These are phyloP conservation scores for Habropoda laboriosa DNA, from an alignment of 1,140 invertebrate genomes.

Conservation along the genomic window DNA sequence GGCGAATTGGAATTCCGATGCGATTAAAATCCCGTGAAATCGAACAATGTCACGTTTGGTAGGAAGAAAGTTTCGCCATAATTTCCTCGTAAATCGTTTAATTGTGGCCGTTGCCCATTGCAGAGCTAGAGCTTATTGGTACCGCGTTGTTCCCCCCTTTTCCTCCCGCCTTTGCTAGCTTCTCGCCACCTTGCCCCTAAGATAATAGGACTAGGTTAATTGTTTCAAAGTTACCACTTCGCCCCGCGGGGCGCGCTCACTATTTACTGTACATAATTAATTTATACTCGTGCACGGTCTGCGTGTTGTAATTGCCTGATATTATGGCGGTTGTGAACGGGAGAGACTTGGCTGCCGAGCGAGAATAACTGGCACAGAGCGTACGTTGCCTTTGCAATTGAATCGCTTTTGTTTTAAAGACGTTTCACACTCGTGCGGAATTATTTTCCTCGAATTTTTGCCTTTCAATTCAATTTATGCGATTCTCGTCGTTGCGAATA, in stretches of 20 bases:
- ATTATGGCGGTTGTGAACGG: constrained; percentile 23
- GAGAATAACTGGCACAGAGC: neutral
- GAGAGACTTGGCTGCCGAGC: neutral
- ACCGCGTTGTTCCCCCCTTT: neutral
- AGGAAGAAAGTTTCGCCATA: constrained; percentile 36
- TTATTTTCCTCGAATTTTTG: too few species aligned
- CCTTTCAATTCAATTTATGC: too few species aligned
- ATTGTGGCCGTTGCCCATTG: constrained; percentile 47
- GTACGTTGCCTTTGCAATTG: constrained; percentile 18
- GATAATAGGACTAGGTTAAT: constrained; percentile 69
- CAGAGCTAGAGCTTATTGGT: constrained; percentile 19
- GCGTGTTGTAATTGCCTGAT: constrained; percentile 64
- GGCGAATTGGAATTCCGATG: neutral
- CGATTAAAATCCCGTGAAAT: constrained; percentile 17
- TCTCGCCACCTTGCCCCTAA: constrained; percentile 43
- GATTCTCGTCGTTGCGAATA: too few species aligned
- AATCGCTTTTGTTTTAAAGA: neutral
- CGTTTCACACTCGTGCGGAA: too few species aligned
- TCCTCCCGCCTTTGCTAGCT: neutral
- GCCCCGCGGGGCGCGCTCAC: constrained; percentile 50
- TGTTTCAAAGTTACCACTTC: constrained; percentile 67
- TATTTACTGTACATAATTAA: constrained; percentile 73
- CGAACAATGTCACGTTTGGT: constrained; percentile 13
- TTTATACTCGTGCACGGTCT: constrained; percentile 55
- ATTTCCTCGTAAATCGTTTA: constrained; percentile 56